Percentiles rank a stretch among this genome's conserved stretches.
phyloP scores from a whole-genome alignment of 2,113 vertebrate genomes.

The Sigmodon hispidus region DNA sequence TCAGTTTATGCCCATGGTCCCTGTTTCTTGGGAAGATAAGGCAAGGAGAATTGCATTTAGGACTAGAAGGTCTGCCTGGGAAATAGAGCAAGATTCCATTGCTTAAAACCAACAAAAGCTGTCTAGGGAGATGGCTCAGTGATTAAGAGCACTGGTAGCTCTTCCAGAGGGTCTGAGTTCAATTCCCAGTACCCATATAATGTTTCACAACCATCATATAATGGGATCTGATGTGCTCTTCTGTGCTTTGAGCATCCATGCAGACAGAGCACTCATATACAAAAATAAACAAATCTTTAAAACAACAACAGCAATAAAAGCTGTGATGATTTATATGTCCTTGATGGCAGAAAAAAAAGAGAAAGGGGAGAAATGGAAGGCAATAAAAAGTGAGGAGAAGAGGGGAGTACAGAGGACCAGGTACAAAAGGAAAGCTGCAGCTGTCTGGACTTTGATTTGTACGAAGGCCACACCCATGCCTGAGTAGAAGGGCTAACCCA shows the following conservation, averaged over 20 bases:
- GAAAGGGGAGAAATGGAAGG: not conserved
- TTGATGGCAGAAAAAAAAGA: not conserved
- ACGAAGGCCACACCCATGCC: no score
- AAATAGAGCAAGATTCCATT: not conserved
- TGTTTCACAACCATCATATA: not conserved
- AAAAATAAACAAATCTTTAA: not conserved
- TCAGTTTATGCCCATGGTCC: no score
- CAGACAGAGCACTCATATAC: not conserved
- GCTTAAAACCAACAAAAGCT: not conserved
- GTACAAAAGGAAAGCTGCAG: not conserved
- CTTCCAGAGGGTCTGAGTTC: not conserved
- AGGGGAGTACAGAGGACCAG: not conserved
- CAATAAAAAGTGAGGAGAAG: fast-evolving
- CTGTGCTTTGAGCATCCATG: not conserved
- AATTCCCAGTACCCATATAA: not conserved
- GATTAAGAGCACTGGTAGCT: not conserved
- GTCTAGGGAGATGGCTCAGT: not conserved
- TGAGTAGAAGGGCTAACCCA: not conserved
- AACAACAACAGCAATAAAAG: not conserved
- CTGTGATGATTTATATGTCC: not conserved
- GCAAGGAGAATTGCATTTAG: no score
- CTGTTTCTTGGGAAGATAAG: not conserved
- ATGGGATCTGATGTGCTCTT: no score
- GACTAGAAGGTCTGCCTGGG: not conserved
- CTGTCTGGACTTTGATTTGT: not conserved